Conservation (phyloP, 2,888 invertebrate genomes). For the Amiota mariae region DNA sequence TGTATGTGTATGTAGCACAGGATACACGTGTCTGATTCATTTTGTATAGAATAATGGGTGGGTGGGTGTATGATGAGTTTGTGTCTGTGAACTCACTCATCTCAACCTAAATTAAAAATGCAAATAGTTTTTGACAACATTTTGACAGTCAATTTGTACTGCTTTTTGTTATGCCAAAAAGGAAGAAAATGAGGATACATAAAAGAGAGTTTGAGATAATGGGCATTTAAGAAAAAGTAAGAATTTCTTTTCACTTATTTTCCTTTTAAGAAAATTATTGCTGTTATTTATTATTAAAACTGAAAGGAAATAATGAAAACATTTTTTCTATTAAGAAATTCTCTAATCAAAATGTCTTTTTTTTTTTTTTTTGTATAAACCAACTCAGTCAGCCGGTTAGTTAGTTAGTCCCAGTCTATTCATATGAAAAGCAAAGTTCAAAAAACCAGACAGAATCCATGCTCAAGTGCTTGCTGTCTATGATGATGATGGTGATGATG, state of each 20-base stretch:
- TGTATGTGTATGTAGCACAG: too few species aligned
- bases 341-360: too few species aligned
- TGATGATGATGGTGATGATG: not conserved
- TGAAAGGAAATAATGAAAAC: too few species aligned
- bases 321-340: too few species aligned
- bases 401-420: too few species aligned
- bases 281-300: too few species aligned
- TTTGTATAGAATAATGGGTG: slow-evolving; percentile 21
- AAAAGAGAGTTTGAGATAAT: not conserved
- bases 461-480: not conserved
- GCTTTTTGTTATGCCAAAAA: not conserved
- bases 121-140: slow-evolving; percentile 49
- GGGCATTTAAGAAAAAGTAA: not conserved
- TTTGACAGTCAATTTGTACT: slow-evolving; percentile 52
- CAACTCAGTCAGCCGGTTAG: too few species aligned
- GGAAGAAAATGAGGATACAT: not conserved
- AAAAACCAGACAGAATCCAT: slow-evolving; percentile 21
- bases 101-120: slow-evolving; percentile 54
- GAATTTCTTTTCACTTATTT: too few species aligned
- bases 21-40: too few species aligned
- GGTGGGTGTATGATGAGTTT: not conserved
- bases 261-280: too few species aligned
- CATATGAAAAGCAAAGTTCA: slow-evolving; percentile 6
- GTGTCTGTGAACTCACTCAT: slow-evolving; percentile 35
- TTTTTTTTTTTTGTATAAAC: too few species aligned